A percentile compares a stretch with the other conserved stretches of the same genome.
phyloP scores from a whole-genome alignment of 2,113 vertebrate species.

The Lampris megalopsis region DNA sequence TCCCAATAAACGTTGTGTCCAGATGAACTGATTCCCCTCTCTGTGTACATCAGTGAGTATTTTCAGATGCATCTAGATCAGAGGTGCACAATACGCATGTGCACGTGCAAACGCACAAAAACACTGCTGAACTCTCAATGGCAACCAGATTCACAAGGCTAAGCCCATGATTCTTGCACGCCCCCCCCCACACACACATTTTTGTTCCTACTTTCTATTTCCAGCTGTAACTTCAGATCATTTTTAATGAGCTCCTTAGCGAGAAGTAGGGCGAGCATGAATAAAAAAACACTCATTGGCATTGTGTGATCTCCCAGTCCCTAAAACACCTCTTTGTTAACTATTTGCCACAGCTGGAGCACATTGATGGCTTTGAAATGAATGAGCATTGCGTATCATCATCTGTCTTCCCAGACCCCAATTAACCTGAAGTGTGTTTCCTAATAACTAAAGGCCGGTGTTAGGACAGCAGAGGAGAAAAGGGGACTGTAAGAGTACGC shows the following conservation, averaged over 20 bases:
- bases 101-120: background rate
- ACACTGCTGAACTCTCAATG: conserved; percentile 25
- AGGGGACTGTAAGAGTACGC: background rate
- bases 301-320: conserved; percentile 20
- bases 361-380: conserved; percentile 43
- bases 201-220: conserved; percentile 37
- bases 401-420: conserved; percentile 26
- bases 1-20: too few relatives aligned
- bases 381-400: conserved; percentile 31
- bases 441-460: conserved; percentile 41
- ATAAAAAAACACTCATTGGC: conserved; percentile 31
- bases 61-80: conserved; percentile 6
- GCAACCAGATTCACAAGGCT: conserved; percentile 45
- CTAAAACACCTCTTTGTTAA: conserved; percentile 23
- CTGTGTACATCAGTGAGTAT: background rate
- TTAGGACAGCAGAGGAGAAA: conserved; percentile 14
- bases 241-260: conserved; percentile 69
- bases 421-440: conserved; percentile 35
- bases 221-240: conserved; percentile 44
- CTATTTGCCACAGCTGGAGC: conserved; percentile 7
- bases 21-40: too few relatives aligned
- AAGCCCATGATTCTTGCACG: conserved; percentile 50
- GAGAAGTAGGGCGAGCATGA: conserved; percentile 62
- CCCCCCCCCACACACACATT: background rate
- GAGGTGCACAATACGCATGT: conserved; percentile 8